Percentiles rank a stretch among this genome's conserved stretches.
Evolutionary conservation across 2,888 invertebrate genomes (phyloP).

Genomic region (Biston stratarius): DNA sequence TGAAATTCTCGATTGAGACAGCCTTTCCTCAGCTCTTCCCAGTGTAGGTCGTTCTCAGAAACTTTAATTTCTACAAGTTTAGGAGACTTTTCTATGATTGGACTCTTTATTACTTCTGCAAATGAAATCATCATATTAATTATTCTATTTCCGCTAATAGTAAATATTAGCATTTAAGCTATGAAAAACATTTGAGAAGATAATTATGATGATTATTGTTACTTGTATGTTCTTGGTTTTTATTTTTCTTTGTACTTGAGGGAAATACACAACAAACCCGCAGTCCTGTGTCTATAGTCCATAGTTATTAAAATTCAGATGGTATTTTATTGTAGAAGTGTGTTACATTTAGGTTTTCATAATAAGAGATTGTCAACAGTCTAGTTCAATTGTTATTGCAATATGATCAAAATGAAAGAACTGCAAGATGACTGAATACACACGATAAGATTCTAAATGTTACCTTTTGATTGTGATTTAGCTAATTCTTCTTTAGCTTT

Average conservation of each 20-base stretch:
- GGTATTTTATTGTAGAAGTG: too few relatives aligned
- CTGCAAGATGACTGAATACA: not conserved
- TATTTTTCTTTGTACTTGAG: too few relatives aligned
- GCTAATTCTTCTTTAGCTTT: constrained; percentile 97
- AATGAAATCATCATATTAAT: not conserved
- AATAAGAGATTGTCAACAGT: too few relatives aligned
- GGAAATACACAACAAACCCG: too few relatives aligned
- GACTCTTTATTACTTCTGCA: constrained; percentile 90
- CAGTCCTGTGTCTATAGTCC: too few relatives aligned
- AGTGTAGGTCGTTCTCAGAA: constrained; percentile 97
- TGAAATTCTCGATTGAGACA: constrained; percentile 91
- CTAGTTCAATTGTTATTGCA: too few relatives aligned
- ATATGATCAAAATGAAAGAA: too few relatives aligned
- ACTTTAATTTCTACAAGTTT: constrained; percentile 91
- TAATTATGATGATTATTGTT: too few relatives aligned
- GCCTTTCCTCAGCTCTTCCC: constrained; percentile 94
- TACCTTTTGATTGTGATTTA: constrained; percentile 93
- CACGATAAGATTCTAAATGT: not conserved
- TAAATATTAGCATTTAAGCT: not conserved
- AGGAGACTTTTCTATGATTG: constrained; percentile 89
- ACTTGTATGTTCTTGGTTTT: too few relatives aligned
- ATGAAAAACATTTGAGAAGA: too few relatives aligned
- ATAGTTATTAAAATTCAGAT: too few relatives aligned
- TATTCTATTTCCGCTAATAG: not conserved
- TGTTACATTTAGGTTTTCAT: too few relatives aligned